A percentile compares a stretch with the other conserved stretches of the same genome.
Evolutionary conservation across 2,113 vertebrate genomes (phyloP).

Genomic region (Colossoma macropomum): DNA sequence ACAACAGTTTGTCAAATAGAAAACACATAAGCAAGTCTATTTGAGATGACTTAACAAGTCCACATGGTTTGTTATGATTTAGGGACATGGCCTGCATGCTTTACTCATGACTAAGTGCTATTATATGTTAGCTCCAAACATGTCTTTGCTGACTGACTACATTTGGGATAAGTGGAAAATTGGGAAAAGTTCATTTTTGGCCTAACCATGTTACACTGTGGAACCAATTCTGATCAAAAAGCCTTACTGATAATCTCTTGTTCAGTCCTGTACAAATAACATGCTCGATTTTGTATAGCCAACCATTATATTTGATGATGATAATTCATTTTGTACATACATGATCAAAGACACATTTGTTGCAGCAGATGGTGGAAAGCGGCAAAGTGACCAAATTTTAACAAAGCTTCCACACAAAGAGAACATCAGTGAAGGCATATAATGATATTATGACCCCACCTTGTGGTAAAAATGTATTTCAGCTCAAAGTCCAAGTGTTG

Average conservation of each 20-base stretch:
- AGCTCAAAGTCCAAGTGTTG: neutral
- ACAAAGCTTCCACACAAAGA: neutral
- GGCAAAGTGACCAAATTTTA: neutral
- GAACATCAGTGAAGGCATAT: neutral
- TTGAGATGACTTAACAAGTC: too few relatives aligned
- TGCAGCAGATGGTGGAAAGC: neutral
- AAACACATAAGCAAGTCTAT: too few relatives aligned
- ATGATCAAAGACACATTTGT: neutral
- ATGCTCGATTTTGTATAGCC: neutral
- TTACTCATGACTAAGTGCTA: too few relatives aligned
- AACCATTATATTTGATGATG: neutral
- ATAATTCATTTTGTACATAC: neutral
- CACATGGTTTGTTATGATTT: too few relatives aligned
- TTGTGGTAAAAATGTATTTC: constrained; percentile 40
- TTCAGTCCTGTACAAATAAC: neutral
- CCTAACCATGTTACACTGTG: too few relatives aligned
- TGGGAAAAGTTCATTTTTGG: too few relatives aligned
- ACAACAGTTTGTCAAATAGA: too few relatives aligned
- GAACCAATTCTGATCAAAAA: neutral
- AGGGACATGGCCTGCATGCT: too few relatives aligned
- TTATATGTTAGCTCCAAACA: too few relatives aligned
- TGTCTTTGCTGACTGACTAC: too few relatives aligned
- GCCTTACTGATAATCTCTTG: neutral
- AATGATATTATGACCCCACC: constrained; percentile 36
- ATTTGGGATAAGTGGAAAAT: too few relatives aligned